Conservation (phyloP, 2,888 invertebrate genomes). For the Tetragnatha montana region DNA sequence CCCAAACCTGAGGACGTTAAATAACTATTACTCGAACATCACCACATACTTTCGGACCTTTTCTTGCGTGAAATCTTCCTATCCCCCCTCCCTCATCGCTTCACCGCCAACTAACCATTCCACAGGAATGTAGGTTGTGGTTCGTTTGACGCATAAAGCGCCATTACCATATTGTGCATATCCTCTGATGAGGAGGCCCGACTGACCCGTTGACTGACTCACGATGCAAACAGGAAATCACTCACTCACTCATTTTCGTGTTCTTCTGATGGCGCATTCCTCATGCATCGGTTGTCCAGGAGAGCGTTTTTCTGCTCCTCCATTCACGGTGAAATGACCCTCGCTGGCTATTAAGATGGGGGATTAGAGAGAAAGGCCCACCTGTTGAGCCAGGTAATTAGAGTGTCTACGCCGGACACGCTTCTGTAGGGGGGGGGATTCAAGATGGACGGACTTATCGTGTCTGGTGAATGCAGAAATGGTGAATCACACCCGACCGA, state of each 20-base stretch:
- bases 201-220: conserved; percentile 53
- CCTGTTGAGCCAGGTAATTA: too few species aligned
- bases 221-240: conserved; percentile 25
- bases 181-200: not conserved
- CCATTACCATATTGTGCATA: conserved; percentile 15
- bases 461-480: too few species aligned
- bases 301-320: not conserved
- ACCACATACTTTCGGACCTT: not conserved
- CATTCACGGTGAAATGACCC: conserved; percentile 13
- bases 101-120: not conserved
- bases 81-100: not conserved
- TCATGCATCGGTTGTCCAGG: conserved; percentile 13
- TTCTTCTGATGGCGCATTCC: not conserved
- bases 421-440: too few species aligned
- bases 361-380: too few species aligned
- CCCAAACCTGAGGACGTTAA: too few species aligned
- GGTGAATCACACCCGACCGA: too few species aligned
- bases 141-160: conserved; percentile 11
- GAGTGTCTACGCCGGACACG: too few species aligned
- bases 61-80: not conserved
- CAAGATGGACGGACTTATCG: too few species aligned
- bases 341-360: too few species aligned
- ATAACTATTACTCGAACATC: not conserved
- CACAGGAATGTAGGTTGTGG: not conserved
- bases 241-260: not conserved